Evolutionary conservation across 2,888 invertebrate species (phyloP).

Genomic region (Cataglyphis albicans): DNA sequence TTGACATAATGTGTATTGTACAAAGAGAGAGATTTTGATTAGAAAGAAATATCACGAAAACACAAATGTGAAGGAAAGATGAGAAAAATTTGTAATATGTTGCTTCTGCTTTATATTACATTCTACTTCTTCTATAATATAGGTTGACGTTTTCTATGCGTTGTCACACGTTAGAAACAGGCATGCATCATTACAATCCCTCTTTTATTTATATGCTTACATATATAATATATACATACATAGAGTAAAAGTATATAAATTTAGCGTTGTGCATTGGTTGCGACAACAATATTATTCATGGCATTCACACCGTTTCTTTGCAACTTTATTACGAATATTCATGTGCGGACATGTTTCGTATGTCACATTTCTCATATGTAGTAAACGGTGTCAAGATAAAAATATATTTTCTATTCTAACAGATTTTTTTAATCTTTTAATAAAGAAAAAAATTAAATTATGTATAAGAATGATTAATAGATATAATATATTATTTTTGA

Average conservation of each 20-base stretch:
- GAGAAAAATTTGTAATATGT: conserved; percentile 21
- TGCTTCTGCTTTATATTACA: neutral
- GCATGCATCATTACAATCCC: conserved; percentile 37
- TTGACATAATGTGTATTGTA: no score
- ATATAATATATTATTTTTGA: no score
- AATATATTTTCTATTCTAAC: neutral
- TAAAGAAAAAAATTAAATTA: neutral
- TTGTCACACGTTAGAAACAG: neutral
- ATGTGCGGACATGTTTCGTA: conserved; percentile 6
- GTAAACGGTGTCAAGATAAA: neutral
- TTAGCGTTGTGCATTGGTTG: conserved; percentile 6
- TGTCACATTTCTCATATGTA: conserved; percentile 7
- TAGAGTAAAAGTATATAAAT: conserved; percentile 18
- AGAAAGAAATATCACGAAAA: conserved; percentile 20
- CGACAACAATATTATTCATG: conserved; percentile 34
- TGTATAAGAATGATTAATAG: neutral
- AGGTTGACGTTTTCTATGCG: conserved; percentile 30
- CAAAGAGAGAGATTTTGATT: conserved; percentile 16
- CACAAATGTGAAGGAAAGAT: neutral
- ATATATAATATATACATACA: conserved; percentile 16
- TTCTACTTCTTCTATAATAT: neutral
- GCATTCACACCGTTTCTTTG: conserved; percentile 20
- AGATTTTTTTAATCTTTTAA: neutral
- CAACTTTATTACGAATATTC: conserved; percentile 26
- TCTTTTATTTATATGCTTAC: conserved; percentile 36